phyloP scores from a whole-genome alignment of 2,797 vertebrate genomes.

The Telmatherina bonti region DNA sequence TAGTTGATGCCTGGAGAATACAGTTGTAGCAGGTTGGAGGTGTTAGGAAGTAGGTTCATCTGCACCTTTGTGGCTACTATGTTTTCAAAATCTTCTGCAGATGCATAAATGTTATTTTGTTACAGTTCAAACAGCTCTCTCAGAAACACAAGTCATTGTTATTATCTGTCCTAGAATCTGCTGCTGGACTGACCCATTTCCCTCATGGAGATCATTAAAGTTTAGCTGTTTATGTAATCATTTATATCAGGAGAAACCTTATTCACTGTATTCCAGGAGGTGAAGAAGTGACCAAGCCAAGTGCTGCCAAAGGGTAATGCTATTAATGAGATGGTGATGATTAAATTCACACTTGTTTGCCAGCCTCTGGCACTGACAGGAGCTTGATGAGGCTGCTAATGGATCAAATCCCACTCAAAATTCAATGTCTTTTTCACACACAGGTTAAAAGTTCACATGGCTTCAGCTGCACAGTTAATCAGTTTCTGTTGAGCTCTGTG shows the following conservation, averaged over 20 bases:
- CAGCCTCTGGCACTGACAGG: constrained; percentile 3
- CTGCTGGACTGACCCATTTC: constrained; percentile 36
- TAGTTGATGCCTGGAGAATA: constrained; percentile 26
- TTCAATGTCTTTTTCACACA: background rate
- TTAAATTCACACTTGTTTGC: constrained; percentile 22
- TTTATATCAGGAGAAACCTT: constrained; percentile 30
- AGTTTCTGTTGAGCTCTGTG: background rate
- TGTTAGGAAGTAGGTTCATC: constrained; percentile 14
- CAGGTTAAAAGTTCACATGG: constrained; percentile 8
- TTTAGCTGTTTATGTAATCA: constrained; percentile 34
- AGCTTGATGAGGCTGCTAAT: constrained; percentile 18
- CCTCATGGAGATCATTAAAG: constrained; percentile 26
- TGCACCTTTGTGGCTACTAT: background rate
- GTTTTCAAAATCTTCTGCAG: background rate
- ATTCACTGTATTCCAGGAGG: constrained; percentile 4
- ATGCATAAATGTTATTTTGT: constrained; percentile 3
- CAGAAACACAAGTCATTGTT: constrained; percentile 1
- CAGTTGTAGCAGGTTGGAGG: constrained; percentile 2
- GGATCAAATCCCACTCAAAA: background rate
- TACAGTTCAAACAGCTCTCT: background rate
- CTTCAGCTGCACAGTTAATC: background rate
- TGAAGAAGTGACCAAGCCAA: constrained; percentile 10
- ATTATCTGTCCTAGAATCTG: constrained; percentile 25
- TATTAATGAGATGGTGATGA: constrained; percentile 29
- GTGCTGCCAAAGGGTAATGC: constrained; percentile 22